Evolutionary conservation across 2,888 invertebrate genomes (phyloP), one percentile per base, ranked within the genome.

Genomic region (Euspilapteryx auroguttella): DNA sequence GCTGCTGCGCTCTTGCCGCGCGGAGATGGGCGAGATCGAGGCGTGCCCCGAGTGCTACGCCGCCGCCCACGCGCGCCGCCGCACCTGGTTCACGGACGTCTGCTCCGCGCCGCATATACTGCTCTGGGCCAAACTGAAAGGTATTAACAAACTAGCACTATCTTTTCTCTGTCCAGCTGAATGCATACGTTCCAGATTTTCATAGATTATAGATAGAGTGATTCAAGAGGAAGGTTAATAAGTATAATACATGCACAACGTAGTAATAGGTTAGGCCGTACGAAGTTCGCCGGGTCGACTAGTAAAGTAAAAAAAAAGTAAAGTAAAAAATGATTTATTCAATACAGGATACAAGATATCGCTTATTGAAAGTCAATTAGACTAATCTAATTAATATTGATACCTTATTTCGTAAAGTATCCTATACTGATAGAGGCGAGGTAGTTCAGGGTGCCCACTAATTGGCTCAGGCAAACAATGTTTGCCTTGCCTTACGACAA

Each of bases 71-170:
- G 85, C 87, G 0, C 81, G 87, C 20, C 78, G 82, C 28, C 83
- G 86, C 32, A 82, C 85, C 1, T 96, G 95, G 94, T 96, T 96
- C 63, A 85, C 90, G 0, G 90, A 94, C 49, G 91, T 93, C 2
- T 96, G 96, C 64, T 85, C 87, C 12, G 85, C 84, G 31, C 95
- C 95, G 0, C 96, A 97, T 68, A 73, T 91, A 10, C 62, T 97
- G 31, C 86, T 97, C 1, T 98, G 97, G 97, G 97, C 97, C 1
- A 95, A 96, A 56, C 75, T 97, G 8, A 94, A 95, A 75, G 96
- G 85, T 61, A 45, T n/a, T n/a, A 5, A 17, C 5, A 6, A 17
- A 17, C 17, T 6, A 6, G 17, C 8, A 6, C 8, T 17, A 17
- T 8, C 5, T 17, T 17, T 17, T 17, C 8, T 5, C 5, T 17